phyloP scores from a whole-genome alignment of 2,113 vertebrate genomes.

The Istiophorus platypterus region DNA sequence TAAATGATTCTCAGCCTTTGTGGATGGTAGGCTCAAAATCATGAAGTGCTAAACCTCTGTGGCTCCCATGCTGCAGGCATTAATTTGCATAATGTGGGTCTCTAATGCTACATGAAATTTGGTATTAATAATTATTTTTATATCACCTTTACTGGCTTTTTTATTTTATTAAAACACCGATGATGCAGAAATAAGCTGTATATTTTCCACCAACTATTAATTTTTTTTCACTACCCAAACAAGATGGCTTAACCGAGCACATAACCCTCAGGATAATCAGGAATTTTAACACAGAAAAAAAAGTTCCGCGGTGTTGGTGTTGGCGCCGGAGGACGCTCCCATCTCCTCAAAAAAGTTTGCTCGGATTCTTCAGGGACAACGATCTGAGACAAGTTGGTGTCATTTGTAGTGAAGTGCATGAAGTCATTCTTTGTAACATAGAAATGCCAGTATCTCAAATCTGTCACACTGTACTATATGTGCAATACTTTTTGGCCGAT shows the following conservation, averaged over 20 bases:
- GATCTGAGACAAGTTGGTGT: slow-evolving; percentile 23
- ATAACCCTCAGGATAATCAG: background rate
- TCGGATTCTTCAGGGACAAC: slow-evolving; percentile 10
- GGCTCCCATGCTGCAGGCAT: slow-evolving; percentile 6
- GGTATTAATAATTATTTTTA: background rate
- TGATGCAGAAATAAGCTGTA: background rate
- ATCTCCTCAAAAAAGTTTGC: slow-evolving; percentile 29
- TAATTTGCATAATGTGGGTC: slow-evolving; percentile 21
- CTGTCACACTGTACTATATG: background rate
- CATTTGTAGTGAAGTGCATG: slow-evolving; percentile 23
- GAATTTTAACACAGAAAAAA: background rate
- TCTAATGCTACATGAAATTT: slow-evolving; percentile 7
- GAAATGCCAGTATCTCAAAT: slow-evolving; percentile 30
- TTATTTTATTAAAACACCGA: background rate
- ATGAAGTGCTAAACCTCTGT: background rate
- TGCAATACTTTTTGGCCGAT: background rate
- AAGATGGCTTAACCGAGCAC: background rate
- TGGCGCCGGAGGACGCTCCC: background rate
- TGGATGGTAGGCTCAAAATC: background rate
- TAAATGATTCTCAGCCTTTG: slow-evolving; percentile 23
- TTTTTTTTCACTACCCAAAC: background rate
- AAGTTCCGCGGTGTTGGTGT: background rate
- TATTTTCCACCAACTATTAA: background rate
- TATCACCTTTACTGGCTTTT: too few relatives aligned
- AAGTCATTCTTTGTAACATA: slow-evolving; percentile 18